Evolutionary conservation across 2,113 vertebrate species (phyloP), one percentile per base, ranked within the genome.

Genomic region (Heterocephalus glaber): DNA sequence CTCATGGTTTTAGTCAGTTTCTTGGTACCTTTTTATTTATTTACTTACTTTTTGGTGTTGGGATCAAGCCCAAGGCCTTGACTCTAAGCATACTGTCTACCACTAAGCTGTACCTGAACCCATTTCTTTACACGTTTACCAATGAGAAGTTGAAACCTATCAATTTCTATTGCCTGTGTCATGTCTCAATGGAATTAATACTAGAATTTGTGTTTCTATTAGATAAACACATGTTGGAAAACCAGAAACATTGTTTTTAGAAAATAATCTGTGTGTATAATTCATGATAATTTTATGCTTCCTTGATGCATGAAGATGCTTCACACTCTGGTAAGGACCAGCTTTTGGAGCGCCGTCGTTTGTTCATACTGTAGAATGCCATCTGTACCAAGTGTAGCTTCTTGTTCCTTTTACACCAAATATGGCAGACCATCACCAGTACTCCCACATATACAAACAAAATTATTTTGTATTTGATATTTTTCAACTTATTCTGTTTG

Each of bases 271-370:
- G 22, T 86, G 22, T 88, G 12, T 72, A n/a, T 90, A 81, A 74
- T 87, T 84, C 19, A 38, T 84, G 89, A 54, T 96, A n/a, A 86
- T 84, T 95, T 95, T 68, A 38, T 95, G 86, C 56, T 81, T 81
- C 26, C 49, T 90, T 92, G 49, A 20, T 96, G 58, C 24, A 6
- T 66, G 89, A 63, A 86, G 54, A 72, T 87, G 76, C 56, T 89
- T 95, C 49, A 9, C 41, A 38, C 30, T 89, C 22, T 49, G 70
- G 44, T 56, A 38, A 89, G 65, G 60, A 77, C 72, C 63, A 93
- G 93, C 61, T 95, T 85, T 93, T 72, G 44, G 79, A 86, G 74
- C 38, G 38, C 72, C 56, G 52, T 77, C 63, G 38, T 82, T 76
- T 77, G 80, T 90, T 95, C 28, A 0, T 28, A 1, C 84, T 47